phyloP scores from a whole-genome alignment of 2,113 vertebrate species.

The Salminus brasiliensis region DNA sequence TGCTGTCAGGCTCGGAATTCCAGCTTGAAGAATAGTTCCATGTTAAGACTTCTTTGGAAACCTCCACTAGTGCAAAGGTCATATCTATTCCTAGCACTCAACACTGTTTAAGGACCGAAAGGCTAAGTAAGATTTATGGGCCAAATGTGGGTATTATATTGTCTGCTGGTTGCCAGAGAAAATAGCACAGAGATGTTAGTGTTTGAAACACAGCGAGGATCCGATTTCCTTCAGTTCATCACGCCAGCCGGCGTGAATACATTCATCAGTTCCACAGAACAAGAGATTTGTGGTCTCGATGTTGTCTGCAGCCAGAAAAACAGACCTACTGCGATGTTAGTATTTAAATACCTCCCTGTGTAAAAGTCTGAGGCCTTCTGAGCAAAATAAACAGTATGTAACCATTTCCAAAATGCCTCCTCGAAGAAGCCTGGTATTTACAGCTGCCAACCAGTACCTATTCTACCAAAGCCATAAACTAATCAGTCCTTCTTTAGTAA shows the following conservation, averaged over 20 bases:
- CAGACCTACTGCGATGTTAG: conserved; percentile 21
- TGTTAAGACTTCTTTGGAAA: conserved; percentile 63
- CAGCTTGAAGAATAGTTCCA: conserved; percentile 53
- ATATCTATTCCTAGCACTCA: conserved; percentile 60
- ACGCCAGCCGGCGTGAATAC: conserved; percentile 35
- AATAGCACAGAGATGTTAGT: conserved; percentile 57
- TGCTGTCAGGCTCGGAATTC: conserved; percentile 56
- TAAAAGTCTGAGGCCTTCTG: too few relatives aligned
- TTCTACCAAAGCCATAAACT: too few relatives aligned
- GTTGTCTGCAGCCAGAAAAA: conserved; percentile 35
- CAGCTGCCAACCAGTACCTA: too few relatives aligned
- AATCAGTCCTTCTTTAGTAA: too few relatives aligned
- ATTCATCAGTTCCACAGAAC: conserved; percentile 56
- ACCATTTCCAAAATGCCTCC: too few relatives aligned
- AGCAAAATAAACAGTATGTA: too few relatives aligned
- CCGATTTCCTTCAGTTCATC: conserved; percentile 55
- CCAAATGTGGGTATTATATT: conserved; percentile 58
- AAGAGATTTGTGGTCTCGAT: conserved; percentile 53
- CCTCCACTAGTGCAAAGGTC: conserved; percentile 57
- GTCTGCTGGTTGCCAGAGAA: conserved; percentile 56
- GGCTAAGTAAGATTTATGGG: conserved; percentile 57
- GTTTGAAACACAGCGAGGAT: conserved; percentile 53
- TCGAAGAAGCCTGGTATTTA: too few relatives aligned
- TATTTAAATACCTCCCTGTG: conserved; percentile 12
- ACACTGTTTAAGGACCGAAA: conserved; percentile 55